These are phyloP conservation scores for Nothobranchius kuhntae DNA, from an alignment of 2,113 vertebrate genomes.

Conservation along the genomic window DNA sequence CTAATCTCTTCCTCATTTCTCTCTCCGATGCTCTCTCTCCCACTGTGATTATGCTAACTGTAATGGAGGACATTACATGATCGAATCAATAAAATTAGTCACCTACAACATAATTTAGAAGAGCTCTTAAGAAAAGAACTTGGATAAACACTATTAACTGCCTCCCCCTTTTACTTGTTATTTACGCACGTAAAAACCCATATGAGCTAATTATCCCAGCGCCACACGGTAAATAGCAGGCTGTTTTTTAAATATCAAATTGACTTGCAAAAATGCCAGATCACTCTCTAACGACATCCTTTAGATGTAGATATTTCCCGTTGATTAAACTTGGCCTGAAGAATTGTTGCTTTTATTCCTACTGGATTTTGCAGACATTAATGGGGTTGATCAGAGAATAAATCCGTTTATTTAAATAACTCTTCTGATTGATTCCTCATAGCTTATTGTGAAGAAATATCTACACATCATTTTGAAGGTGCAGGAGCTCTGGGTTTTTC, in stretches of 20 bases:
- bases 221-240: not conserved
- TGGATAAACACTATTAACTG: not conserved
- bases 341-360: not conserved
- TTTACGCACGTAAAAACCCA: slow-evolving; percentile 5
- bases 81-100: not conserved
- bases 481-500: too few relatives aligned
- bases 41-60: not conserved
- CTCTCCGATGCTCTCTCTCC: too few relatives aligned
- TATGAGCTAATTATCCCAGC: slow-evolving; percentile 10
- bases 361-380: not conserved
- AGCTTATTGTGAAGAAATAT: too few relatives aligned
- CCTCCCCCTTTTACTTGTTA: not conserved
- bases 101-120: not conserved
- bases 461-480: too few relatives aligned
- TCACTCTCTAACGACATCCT: not conserved
- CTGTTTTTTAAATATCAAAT: slow-evolving; percentile 3
- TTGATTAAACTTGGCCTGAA: not conserved
- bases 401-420: too few relatives aligned
- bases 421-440: too few relatives aligned
- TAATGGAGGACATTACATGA: not conserved
- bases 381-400: too few relatives aligned
- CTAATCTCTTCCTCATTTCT: not conserved
- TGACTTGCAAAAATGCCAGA: slow-evolving; percentile 6
- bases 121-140: not conserved
- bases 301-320: not conserved